These are phyloP conservation scores for Lithobates pipiens DNA, from an alignment of 2,797 vertebrate genomes.

Conservation along the genomic window DNA sequence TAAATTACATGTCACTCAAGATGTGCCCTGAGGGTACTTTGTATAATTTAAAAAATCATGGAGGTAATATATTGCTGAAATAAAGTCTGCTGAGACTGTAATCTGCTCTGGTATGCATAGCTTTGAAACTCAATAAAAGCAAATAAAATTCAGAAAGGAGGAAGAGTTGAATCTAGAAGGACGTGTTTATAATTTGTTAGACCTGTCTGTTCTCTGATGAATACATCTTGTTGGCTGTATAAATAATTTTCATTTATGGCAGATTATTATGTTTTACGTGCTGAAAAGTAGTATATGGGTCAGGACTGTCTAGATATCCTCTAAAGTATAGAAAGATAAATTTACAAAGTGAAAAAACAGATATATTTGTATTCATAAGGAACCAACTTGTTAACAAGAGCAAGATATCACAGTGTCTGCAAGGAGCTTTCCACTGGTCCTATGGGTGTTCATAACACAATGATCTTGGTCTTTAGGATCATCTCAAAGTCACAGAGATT, in stretches of 20 bases:
- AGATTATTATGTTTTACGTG: slow-evolving; percentile 10
- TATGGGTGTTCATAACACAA: too few relatives aligned
- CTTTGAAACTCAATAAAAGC: slow-evolving; percentile 55
- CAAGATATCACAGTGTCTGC: too few relatives aligned
- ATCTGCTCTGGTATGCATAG: slow-evolving; percentile 56
- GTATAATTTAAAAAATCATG: slow-evolving; percentile 59
- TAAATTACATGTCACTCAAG: slow-evolving; percentile 59
- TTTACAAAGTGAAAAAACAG: too few relatives aligned
- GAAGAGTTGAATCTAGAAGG: slow-evolving; percentile 24
- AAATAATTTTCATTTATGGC: slow-evolving; percentile 34
- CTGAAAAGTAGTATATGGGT: slow-evolving; percentile 19
- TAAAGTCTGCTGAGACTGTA: slow-evolving; percentile 49
- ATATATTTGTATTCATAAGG: too few relatives aligned
- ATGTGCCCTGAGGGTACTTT: slow-evolving; percentile 54
- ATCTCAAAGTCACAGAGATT: too few relatives aligned
- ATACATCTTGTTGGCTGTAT: slow-evolving; percentile 30
- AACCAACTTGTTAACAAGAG: too few relatives aligned
- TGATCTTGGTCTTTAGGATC: too few relatives aligned
- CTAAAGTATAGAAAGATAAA: too few relatives aligned
- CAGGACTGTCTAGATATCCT: background rate
- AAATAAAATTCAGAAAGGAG: slow-evolving; percentile 46
- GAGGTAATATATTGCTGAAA: slow-evolving; percentile 52
- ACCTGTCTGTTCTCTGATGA: slow-evolving; percentile 41
- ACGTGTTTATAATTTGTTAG: slow-evolving; percentile 49
- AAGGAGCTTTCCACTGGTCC: too few relatives aligned